Percentiles rank a stretch among this genome's conserved stretches.
phyloP scores from a whole-genome alignment of 1,140 invertebrate genomes.

The Pogonomyrmex barbatus region DNA sequence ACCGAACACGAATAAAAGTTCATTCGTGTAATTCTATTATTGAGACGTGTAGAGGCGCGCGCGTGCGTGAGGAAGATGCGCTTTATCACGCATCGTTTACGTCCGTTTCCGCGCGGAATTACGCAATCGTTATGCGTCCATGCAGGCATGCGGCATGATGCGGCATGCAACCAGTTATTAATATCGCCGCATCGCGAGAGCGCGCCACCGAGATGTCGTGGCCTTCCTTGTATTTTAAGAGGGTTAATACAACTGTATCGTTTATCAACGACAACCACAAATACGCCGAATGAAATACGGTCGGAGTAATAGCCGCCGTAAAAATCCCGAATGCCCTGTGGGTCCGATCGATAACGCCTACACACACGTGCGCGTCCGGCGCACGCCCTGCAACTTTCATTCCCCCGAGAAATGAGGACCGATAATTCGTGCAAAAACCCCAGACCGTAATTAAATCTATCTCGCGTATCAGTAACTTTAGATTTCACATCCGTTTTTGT shows the following conservation, averaged over 20 bases:
- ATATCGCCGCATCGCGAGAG: constrained; percentile 61
- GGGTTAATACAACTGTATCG: constrained; percentile 77
- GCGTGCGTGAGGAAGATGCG: neutral
- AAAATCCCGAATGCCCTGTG: constrained; percentile 70
- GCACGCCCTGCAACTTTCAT: constrained; percentile 37
- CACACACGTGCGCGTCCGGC: constrained; percentile 51
- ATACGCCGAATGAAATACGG: constrained; percentile 77
- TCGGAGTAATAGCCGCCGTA: constrained; percentile 73
- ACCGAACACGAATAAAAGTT: neutral
- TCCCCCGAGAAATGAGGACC: constrained; percentile 29
- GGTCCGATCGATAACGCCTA: constrained; percentile 79
- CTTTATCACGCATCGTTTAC: constrained; percentile 14
- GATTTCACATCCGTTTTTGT: neutral
- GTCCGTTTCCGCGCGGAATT: constrained; percentile 58
- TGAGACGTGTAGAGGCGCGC: neutral
- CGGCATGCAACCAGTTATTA: constrained; percentile 68
- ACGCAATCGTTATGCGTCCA: constrained; percentile 68
- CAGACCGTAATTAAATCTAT: constrained; percentile 46
- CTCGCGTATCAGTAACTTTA: constrained; percentile 5
- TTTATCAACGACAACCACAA: constrained; percentile 78
- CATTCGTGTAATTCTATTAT: constrained; percentile 2
- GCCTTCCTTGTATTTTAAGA: constrained; percentile 57
- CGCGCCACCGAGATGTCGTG: constrained; percentile 31
- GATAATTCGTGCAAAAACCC: constrained; percentile 63
- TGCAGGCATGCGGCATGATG: constrained; percentile 37